Evolutionary conservation across 2,113 vertebrate species (phyloP), one percentile per base, ranked within the genome.

Genomic region (Cairina moschata): DNA sequence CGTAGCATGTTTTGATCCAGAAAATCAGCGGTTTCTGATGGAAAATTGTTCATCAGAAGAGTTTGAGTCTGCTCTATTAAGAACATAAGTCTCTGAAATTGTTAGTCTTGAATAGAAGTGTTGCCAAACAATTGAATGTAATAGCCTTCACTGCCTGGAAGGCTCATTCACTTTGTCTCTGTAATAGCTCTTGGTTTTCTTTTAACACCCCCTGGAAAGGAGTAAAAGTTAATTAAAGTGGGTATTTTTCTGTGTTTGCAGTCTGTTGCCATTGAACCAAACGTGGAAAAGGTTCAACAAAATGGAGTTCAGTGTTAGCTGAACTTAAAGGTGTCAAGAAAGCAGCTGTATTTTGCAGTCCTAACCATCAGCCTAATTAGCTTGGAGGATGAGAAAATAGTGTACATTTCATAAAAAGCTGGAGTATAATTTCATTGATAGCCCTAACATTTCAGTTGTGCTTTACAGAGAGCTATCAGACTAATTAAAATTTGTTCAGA

Each of bases 151-250:
- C 84, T 95, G 87, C 84, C 86, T 90, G 75, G 56, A 87, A 95
- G 89, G 81, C 87, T 95, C 63, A 26, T 83, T 94, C 93, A n/a
- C 66, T 93, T 75, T 66, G 71, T 69, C 81, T 96, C 84, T 87
- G 54, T 72, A 95, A 95, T 87, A 91, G 94, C 93, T 94, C 93
- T 94, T 85, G 58, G 44, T 92, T 92, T 90, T 88, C 89, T 85
- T 96, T 83, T 94, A 95, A 92, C 84, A 76, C 28, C 66, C 89
- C 78, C 86, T 92, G 89, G 93, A 97, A 97, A 91, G 84, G 94
- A 92, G 91, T 96, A 92, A 83, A 97, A 96, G 96, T 96, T 97
- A 96, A 95, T 96, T 96, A 96, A 95, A 95, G 75, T 54, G 89
- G 87, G 81, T 94, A 73, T 92, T 95, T 94, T 91, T 91, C 83